Base-by-base conservation (phyloP, 2,797 vertebrate genomes). In the Mus caroli region DNA sequence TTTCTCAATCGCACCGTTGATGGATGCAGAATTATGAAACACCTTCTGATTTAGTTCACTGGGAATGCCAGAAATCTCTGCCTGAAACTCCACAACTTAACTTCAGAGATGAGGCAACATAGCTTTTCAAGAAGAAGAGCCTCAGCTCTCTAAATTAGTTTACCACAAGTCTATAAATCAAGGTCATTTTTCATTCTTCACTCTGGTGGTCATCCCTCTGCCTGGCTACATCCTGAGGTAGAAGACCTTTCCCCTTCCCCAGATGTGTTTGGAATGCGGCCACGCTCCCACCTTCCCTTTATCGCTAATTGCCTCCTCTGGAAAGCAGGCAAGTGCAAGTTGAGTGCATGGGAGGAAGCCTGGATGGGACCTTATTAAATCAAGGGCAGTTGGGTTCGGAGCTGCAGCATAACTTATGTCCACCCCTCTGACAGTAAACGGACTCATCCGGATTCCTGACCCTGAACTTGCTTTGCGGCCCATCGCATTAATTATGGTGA, bases 241-340 rank as follows among this genome's bases (percentile, higher is more conserved):
- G 89, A 96, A 96, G 75, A 90, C 73, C 87, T 98, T 91, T 97
- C 78, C 60, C 96, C 95, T 96, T 90, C 82, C 96, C 97, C 98
- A 98, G 97, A 98, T 98, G 97, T 98, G 96, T 98, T 93, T 97
- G 93, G 95, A 98, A 98, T 97, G 97, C 83, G 94, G 95, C 97
- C 6, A 52, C 95, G 96, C 91, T 95, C 88, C 95, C 56, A 34
- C 60, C 69, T 50, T 31, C 67, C 40, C 85, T 86, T 87, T 83
- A 95, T 97, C 84, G 50, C 60, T 98, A 97, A 98, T 98, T 98
- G 95, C 90, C 97, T 64, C 93, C 0, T 97, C 91, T 98, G 97
- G 93, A 93, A 91, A 97, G 94, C 95, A 90, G 82, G 96, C 86
- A 91, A 92, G 95, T 97, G 97, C 90, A 97, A 97, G 97, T 94